Evolutionary conservation across 2,888 invertebrate genomes (phyloP), one percentile per base, ranked within the genome.

Genomic region (Brenthis hecate): DNA sequence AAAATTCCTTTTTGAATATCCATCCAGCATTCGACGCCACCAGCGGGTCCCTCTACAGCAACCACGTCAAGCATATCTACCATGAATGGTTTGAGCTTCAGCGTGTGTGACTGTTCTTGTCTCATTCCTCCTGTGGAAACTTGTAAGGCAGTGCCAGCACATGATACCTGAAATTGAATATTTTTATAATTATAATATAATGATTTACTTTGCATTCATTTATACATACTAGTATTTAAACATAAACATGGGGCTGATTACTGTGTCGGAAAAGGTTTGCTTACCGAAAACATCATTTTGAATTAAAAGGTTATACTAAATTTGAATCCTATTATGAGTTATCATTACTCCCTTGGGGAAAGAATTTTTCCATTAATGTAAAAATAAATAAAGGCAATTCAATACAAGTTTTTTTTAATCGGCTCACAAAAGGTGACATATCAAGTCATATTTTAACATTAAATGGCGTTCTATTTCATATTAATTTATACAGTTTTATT

Each of bases 1-100:
- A 94, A 96, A 74, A 93, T 90, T 78, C 96, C 96, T 74, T 93
- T 93, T 77, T 95, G 95, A 70, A 96, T 95, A 75, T 96, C 96
- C 96, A 96, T 96, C 96, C 96, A 96, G 85, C 95, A 96, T 76
- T 96, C 95, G 0, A 96, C 94, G 0, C 94, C 94, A 4, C 95
- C 95, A 14, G 93, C 94, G 0, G 94, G 92, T 0, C 95, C 94
- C 28, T 95, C 94, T 0, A 96, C 95, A 0, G 95, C 94, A 2
- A 95, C 93, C 0, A 95, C 94, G 76, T 95, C 95, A 32, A 95
- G 83, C 95, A 95, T 95, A 74, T 95, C 95, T 0, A 94, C 95
- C 81, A 95, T 94, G 77, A 96, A 95, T 0, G 95, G 95, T 76
- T 94, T 94, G 75, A 95, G 89, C 72, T 89, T 92, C 13, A 88